Conservation (phyloP, 1,140 invertebrate genomes). For the Drosophila rhopaloa region DNA sequence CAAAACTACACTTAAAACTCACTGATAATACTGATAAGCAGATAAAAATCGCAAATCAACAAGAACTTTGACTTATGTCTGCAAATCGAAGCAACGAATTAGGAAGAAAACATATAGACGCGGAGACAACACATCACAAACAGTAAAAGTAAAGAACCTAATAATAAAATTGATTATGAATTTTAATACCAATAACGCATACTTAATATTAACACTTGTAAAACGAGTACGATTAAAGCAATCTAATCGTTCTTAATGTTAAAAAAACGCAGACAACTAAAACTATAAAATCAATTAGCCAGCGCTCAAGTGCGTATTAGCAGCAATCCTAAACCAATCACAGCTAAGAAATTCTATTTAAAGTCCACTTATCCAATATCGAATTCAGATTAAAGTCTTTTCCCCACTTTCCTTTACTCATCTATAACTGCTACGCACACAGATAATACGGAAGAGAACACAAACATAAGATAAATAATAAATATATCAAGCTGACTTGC, state of each 20-base stretch:
- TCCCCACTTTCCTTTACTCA: constrained; percentile 44
- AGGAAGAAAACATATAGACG: constrained; percentile 46
- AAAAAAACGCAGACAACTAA: constrained; percentile 12
- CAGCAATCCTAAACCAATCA: constrained; percentile 38
- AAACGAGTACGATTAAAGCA: constrained; percentile 7
- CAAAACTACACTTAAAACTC: constrained; percentile 29
- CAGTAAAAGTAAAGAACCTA: constrained; percentile 44
- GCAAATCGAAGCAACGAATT: constrained; percentile 70
- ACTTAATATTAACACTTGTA: constrained; percentile 54
- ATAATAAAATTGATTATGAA: constrained; percentile 49
- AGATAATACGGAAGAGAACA: constrained; percentile 13
- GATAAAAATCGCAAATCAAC: constrained; percentile 32
- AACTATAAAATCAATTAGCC: constrained; percentile 49
- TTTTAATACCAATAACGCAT: constrained; percentile 64
- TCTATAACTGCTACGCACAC: constrained; percentile 49
- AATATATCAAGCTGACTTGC: constrained; percentile 47
- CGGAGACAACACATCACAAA: constrained; percentile 61
- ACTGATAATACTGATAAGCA: constrained; percentile 34
- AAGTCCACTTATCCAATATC: constrained; percentile 40
- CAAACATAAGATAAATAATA: constrained; percentile 29
- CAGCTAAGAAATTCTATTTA: constrained; percentile 45
- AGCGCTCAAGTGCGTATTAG: constrained; percentile 37
- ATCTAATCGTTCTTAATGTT: constrained; percentile 31
- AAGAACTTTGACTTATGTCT: constrained; percentile 11
- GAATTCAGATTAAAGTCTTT: constrained; percentile 39